Base-by-base conservation (phyloP, 92 coral and sea anemone species). In the Epizoanthus illoricatus region DNA sequence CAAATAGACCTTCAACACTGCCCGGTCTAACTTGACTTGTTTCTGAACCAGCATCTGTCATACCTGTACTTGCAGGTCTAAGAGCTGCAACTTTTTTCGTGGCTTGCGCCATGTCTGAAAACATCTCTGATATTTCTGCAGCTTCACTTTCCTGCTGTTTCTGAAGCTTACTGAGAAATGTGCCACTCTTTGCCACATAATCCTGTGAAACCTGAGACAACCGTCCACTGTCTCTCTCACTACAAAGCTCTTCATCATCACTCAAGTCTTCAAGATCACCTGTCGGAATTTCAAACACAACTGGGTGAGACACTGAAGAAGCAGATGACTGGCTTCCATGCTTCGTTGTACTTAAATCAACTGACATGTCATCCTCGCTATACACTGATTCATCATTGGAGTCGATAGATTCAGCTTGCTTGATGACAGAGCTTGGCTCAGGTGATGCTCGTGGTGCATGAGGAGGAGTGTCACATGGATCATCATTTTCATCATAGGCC, bases 261-360 rank as follows among this genome's bases (percentile, higher is more conserved):
- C 82, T 88, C 10, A 59, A 82, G 9, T 79, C 82, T 28, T 90
- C 93, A 49, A 69, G 45, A 49, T 81, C 85, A 4, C 88, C 97
- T 16, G 97, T 93, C 45, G 97, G 97, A 41, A 93, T 93, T 76
- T 92, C 90, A 76, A 93, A 91, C 75, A 88, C 90, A 52, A 86
- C 69, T 3, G 97, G 87, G 42, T 87, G 91, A 19, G 89, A 84
- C 18, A 67, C 80, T 40, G 75, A 61, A 2, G 83, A 74, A 24
- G 70, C 52, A 47, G 55, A 74, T 73, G 73, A 79, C 45, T 80
- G 74, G 62, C 65, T 49, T 39, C 79, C 66, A 63, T 59, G 65
- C 69, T 52, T 81, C 65, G 81, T 87, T 75, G 80, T 75, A 21
- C 66, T 42, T 47, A 28, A 23, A 15, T 62, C 80, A 47, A 20